phyloP scores from a whole-genome alignment of 2,888 invertebrate species.

The Calliphora vomitoria region DNA sequence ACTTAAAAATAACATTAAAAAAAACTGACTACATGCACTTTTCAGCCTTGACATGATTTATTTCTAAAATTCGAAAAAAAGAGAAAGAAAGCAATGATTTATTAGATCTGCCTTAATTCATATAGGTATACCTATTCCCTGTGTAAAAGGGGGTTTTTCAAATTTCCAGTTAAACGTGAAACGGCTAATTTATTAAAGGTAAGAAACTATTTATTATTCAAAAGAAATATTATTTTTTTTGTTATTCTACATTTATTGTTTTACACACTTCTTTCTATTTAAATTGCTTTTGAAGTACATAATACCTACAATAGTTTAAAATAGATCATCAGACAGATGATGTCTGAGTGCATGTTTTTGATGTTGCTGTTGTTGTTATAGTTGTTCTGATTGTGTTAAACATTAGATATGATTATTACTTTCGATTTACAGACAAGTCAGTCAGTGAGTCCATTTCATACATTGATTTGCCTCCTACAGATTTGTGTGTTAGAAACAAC shows the following conservation, averaged over 20 bases:
- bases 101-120: background rate
- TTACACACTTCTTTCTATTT: background rate
- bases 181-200: conserved; percentile 56
- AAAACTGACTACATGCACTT: background rate
- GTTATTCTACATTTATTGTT: background rate
- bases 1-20: background rate
- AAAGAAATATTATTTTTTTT: background rate
- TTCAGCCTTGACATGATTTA: conserved; percentile 55
- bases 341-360: conserved; percentile 1
- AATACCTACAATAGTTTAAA: background rate
- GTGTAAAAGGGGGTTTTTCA: background rate
- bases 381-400: conserved; percentile 2
- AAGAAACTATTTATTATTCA: conserved; percentile 4
- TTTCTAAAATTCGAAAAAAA: background rate
- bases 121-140: background rate
- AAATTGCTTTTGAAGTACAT: background rate
- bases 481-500: conserved; percentile 14
- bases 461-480: conserved; percentile 40
- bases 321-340: conserved; percentile 37
- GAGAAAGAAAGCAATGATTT: conserved; percentile 12
- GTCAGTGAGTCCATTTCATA: conserved; percentile 17
- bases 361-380: conserved; percentile 18
- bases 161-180: conserved; percentile 8
- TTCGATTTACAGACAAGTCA: conserved; percentile 47
- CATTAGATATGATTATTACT: conserved; percentile 39